Evolutionary conservation across 2,888 invertebrate species (phyloP).

Genomic region (Iphiclides podalirius): DNA sequence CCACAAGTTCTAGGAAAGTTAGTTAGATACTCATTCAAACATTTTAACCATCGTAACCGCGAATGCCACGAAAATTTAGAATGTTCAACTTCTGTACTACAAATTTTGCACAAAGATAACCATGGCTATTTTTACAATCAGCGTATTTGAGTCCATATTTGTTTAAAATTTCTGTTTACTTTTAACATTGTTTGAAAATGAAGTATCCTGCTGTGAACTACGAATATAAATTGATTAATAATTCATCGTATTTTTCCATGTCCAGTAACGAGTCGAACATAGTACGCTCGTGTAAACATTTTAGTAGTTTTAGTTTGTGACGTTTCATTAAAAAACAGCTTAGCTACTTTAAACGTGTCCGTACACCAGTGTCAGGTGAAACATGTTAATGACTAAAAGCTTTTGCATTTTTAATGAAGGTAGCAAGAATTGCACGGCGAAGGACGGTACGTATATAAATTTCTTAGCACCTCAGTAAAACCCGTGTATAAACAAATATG

Average conservation of each 20-base stretch:
- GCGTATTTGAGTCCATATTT: too few relatives aligned
- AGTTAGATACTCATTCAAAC: slow-evolving; percentile 4
- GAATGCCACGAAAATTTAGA: slow-evolving; percentile 10
- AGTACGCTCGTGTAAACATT: too few relatives aligned
- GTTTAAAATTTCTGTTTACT: too few relatives aligned
- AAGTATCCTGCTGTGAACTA: too few relatives aligned
- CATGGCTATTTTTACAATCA: too few relatives aligned
- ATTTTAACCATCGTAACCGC: slow-evolving; percentile 5
- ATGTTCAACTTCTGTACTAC: slow-evolving; percentile 12
- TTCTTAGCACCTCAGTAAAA: neutral
- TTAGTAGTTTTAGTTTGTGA: neutral
- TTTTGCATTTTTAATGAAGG: slow-evolving; percentile 71
- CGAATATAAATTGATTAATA: too few relatives aligned
- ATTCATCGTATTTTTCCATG: too few relatives aligned
- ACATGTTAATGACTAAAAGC: slow-evolving; percentile 73
- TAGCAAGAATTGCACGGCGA: slow-evolving; percentile 43
- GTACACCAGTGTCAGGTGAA: slow-evolving; percentile 59
- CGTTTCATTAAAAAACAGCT: neutral
- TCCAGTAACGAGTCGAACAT: too few relatives aligned
- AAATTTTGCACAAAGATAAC: too few relatives aligned
- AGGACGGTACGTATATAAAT: slow-evolving; percentile 3
- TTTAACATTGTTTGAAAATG: too few relatives aligned
- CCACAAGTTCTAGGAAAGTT: slow-evolving; percentile 1
- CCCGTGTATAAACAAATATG: too few relatives aligned
- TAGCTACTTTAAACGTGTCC: neutral